phyloP scores from a whole-genome alignment of 64 coral and sea anemone species.

The Hydrozoanthus tunicans region DNA sequence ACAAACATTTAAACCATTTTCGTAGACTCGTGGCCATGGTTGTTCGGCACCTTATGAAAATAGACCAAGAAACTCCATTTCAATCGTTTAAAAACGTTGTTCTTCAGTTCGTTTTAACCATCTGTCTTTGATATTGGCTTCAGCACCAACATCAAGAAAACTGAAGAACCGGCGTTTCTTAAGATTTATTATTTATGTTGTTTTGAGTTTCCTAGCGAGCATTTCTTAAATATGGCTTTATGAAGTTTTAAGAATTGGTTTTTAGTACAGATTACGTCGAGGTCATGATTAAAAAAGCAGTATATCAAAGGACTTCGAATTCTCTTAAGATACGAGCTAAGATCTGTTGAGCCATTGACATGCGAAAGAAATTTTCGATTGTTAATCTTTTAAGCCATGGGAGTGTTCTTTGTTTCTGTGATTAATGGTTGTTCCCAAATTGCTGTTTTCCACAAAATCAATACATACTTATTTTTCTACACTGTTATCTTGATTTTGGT shows the following conservation, averaged over 20 bases:
- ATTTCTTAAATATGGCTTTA: slow-evolving; percentile 31
- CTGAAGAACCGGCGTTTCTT: slow-evolving; percentile 17
- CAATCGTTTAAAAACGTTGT: background rate
- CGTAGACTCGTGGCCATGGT: background rate
- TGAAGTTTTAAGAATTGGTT: slow-evolving; percentile 22
- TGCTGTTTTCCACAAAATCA: slow-evolving; percentile 48
- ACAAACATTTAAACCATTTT: slow-evolving; percentile 9
- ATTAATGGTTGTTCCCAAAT: slow-evolving; percentile 61
- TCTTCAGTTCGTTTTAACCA: background rate
- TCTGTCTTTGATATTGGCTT: slow-evolving; percentile 42
- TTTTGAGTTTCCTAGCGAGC: slow-evolving; percentile 21
- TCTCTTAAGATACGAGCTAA: background rate
- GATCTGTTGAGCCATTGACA: slow-evolving; percentile 24
- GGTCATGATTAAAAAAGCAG: background rate
- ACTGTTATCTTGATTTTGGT: slow-evolving; percentile 39
- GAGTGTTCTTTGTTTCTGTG: slow-evolving; percentile 50
- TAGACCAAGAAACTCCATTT: slow-evolving; percentile 10
- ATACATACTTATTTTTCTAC: slow-evolving; percentile 24
- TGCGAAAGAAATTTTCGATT: background rate
- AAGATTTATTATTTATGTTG: slow-evolving; percentile 36
- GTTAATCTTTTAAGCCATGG: slow-evolving; percentile 45
- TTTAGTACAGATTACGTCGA: background rate
- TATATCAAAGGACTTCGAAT: background rate
- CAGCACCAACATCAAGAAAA: slow-evolving; percentile 18
- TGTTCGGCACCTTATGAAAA: background rate